phyloP scores from a whole-genome alignment of 1,140 invertebrate genomes.

The Trinorchestia longiramus region DNA sequence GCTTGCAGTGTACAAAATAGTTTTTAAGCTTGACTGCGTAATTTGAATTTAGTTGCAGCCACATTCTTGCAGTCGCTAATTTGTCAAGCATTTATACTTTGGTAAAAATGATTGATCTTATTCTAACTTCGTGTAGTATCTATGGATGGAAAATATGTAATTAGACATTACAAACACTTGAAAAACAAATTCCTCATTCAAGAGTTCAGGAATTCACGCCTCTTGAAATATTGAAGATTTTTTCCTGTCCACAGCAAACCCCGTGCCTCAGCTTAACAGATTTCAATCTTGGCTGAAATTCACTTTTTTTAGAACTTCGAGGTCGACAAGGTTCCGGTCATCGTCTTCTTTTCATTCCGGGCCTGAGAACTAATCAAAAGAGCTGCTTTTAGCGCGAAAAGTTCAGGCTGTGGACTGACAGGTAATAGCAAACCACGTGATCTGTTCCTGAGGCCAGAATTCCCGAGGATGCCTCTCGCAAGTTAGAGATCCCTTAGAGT shows the following conservation, averaged over 20 bases:
- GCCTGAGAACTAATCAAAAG: conserved; percentile 47
- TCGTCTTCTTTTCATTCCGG: conserved; percentile 24
- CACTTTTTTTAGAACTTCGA: background rate
- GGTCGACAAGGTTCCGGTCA: background rate
- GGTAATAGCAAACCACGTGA: conserved; percentile 4
- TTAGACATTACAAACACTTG: too few relatives aligned
- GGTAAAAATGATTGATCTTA: too few relatives aligned
- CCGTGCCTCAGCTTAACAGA: background rate
- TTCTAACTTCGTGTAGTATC: too few relatives aligned
- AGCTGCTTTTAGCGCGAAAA: background rate
- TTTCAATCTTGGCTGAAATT: background rate
- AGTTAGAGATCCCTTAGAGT: background rate
- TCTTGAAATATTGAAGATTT: background rate
- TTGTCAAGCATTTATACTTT: too few relatives aligned
- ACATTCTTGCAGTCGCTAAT: too few relatives aligned
- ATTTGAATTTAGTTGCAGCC: too few relatives aligned
- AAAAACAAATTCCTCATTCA: too few relatives aligned
- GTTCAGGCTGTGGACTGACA: background rate
- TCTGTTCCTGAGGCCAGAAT: background rate
- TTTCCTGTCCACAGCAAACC: background rate
- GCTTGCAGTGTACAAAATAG: background rate
- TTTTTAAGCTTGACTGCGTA: background rate
- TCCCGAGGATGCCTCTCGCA: background rate
- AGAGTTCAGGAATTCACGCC: too few relatives aligned
- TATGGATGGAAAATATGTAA: too few relatives aligned